Evolutionary conservation across 2,888 invertebrate species (phyloP).

Genomic region (Hirtodrosophila histrioides): DNA sequence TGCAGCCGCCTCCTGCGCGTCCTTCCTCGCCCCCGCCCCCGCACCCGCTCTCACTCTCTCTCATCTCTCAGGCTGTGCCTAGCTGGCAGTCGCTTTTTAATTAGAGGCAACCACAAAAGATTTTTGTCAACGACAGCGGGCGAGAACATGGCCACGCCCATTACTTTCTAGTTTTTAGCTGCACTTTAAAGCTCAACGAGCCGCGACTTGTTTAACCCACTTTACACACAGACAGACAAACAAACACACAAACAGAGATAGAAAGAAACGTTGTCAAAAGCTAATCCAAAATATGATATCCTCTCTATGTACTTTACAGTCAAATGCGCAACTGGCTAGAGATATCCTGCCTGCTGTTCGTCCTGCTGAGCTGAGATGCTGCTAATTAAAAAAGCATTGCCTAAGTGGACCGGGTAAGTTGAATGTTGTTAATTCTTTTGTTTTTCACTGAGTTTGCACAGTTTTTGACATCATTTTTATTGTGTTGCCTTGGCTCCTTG

Average conservation of each 20-base stretch:
- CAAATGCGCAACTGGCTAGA: slow-evolving; percentile 49
- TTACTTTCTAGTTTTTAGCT: slow-evolving; percentile 18
- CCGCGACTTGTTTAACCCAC: slow-evolving; percentile 56
- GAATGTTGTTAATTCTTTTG: slow-evolving; percentile 17
- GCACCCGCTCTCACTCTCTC: background rate
- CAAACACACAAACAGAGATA: slow-evolving; percentile 13
- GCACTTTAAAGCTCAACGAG: slow-evolving; percentile 48
- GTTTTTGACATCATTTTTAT: slow-evolving; percentile 67
- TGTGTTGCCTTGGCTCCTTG: slow-evolving; percentile 20
- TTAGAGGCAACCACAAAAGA: slow-evolving; percentile 78
- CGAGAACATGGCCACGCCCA: slow-evolving; percentile 20
- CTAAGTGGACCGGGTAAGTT: slow-evolving; percentile 49
- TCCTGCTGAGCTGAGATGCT: slow-evolving; percentile 23
- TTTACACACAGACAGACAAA: slow-evolving; percentile 27
- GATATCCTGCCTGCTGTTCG: slow-evolving; percentile 7
- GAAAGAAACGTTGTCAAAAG: slow-evolving; percentile 40
- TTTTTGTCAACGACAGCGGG: slow-evolving; percentile 57
- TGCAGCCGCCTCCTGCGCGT: slow-evolving; percentile 5
- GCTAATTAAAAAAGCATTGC: slow-evolving; percentile 58
- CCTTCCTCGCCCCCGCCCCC: too few species aligned
- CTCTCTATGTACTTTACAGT: slow-evolving; percentile 51
- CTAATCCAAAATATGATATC: slow-evolving; percentile 63
- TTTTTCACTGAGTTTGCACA: slow-evolving; percentile 51
- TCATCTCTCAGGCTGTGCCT: background rate
- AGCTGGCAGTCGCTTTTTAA: slow-evolving; percentile 57